Conservation (phyloP, 2,113 vertebrate species). For the Mungos mungo region DNA sequence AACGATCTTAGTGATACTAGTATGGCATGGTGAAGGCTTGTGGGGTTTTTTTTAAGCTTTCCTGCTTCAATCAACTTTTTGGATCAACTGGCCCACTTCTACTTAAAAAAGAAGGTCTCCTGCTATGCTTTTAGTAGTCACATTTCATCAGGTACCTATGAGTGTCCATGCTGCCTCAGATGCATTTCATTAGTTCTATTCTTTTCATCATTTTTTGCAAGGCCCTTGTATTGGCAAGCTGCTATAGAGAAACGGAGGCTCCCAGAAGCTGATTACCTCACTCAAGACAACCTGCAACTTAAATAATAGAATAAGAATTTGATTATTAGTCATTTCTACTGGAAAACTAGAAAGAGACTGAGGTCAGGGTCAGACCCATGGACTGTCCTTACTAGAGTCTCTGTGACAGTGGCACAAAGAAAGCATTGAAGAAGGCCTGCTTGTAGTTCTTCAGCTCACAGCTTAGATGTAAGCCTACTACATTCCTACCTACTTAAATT, state of each 20-base stretch:
- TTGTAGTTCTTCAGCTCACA: not conserved
- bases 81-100: not conserved
- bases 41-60: not conserved
- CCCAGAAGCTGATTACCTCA: not conserved
- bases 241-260: not conserved
- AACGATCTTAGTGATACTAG: not conserved
- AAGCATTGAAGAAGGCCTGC: not conserved
- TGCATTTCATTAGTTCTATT: not conserved
- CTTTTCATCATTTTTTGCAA: not conserved
- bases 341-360: not conserved
- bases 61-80: not conserved
- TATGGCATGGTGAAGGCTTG: not conserved
- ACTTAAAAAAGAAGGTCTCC: not conserved
- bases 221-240: not conserved
- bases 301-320: constrained; percentile 14
- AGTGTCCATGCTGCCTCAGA: not conserved
- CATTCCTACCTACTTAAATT: not conserved
- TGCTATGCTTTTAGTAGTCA: not conserved
- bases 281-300: not conserved
- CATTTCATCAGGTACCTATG: not conserved
- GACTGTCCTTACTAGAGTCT: not conserved
- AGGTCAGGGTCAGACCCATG: not conserved
- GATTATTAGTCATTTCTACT: not conserved
- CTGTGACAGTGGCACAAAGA: not conserved
- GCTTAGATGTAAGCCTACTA: not conserved